phyloP scores from a whole-genome alignment of 2,797 vertebrate species.

The Chloroceryle inda region DNA sequence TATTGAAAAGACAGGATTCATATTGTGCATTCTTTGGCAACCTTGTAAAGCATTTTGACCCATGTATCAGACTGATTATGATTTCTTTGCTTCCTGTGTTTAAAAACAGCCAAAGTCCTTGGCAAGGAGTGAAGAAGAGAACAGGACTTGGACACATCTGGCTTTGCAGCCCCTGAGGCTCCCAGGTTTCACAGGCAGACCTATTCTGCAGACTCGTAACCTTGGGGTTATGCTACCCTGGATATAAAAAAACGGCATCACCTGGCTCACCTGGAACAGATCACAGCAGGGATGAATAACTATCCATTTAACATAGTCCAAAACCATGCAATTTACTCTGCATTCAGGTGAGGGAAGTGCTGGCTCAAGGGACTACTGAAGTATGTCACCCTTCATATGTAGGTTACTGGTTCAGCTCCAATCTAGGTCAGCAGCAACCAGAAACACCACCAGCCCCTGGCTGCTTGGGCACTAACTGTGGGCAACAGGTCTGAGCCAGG shows the following conservation, averaged over 20 bases:
- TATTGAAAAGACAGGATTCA: neutral
- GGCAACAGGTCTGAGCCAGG: neutral
- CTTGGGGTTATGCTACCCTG: neutral
- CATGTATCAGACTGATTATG: neutral
- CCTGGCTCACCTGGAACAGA: conserved; percentile 40
- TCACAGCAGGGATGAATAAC: neutral
- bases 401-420: conserved; percentile 47
- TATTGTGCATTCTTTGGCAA: fast-evolving
- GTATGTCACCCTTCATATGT: conserved; percentile 19
- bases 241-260: neutral
- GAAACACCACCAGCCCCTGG: neutral
- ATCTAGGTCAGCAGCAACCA: conserved; percentile 32
- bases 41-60: neutral
- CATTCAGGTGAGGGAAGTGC: conserved; percentile 23
- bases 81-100: neutral
- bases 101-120: neutral
- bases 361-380: conserved; percentile 41
- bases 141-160: neutral
- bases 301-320: neutral
- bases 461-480: neutral
- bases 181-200: neutral
- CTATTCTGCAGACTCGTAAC: neutral
- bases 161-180: neutral
- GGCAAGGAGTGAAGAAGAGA: neutral
- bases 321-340: neutral